Base-by-base conservation (phyloP, 1,140 invertebrate species). In the Brachionus koreanus region DNA sequence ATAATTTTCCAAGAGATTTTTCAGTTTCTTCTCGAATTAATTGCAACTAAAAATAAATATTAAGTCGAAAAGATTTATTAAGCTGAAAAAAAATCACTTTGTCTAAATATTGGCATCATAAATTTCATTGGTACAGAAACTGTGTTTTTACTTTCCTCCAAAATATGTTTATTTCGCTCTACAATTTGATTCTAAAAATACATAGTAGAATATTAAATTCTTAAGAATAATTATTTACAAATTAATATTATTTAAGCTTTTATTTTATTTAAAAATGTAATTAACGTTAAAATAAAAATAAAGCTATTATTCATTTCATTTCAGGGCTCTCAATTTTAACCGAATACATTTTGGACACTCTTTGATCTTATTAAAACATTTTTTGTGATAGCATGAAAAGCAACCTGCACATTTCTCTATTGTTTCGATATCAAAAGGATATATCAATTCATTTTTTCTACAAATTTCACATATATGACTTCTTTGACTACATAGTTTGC, bases 401-500 rank as follows among this genome's bases (percentile, higher is more conserved):
- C 76, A 79, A 29, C 61, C 57, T 0, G 13, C 10, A 61, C 76
- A 79, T 43, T 79, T 79, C 5, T 65, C 61, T 7, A 65, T 37
- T 10, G 25, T 37, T 57, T 79, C 76, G 25, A 61, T 33, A 5
- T 79, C 76, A 35, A 79, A 79, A 12, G 76, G 76, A 79, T 35
- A 79, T 3, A 79, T 25, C 35, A 79, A 42, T n/a, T 79, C 76
- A n/a, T 37, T 61, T 79, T 61, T 57, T 6, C 35, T 19, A 37
- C 76, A 79, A 16, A 79, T 39, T 25, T 33, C 76, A 65, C 76
- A 79, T 37, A 79, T 79, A 10, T 79, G 57, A 25, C 76, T 52
- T 79, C 57, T 16, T 79, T 61, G 76, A 23, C 76, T 57, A 65
- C 76, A 79, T 19, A 79, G 42, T 43, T 79, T 52, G n/a, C 76